These are phyloP conservation scores for Gobionotothen gibberifrons DNA, from an alignment of 2,797 vertebrate genomes.

Conservation along the genomic window DNA sequence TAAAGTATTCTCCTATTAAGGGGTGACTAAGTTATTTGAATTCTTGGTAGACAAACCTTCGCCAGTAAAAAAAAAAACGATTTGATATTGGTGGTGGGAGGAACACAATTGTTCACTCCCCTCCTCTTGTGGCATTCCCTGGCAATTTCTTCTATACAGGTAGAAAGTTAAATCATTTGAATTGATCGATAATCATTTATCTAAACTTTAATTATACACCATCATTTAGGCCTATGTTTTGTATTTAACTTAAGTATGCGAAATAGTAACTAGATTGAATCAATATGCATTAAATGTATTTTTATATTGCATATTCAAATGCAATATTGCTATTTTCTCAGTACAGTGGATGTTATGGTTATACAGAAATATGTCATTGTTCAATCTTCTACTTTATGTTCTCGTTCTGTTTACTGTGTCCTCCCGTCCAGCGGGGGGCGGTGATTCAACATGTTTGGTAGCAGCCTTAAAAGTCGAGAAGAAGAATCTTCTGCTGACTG, in stretches of 20 bases:
- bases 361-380: background rate
- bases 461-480: background rate
- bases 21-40: too few relatives aligned
- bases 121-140: too few relatives aligned
- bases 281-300: background rate
- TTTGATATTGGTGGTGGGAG: too few relatives aligned
- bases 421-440: constrained; percentile 4
- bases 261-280: background rate
- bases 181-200: too few relatives aligned
- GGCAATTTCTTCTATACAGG: too few relatives aligned
- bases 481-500: background rate
- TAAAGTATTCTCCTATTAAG: too few relatives aligned
- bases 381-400: background rate
- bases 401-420: background rate
- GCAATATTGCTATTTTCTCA: background rate
- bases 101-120: too few relatives aligned
- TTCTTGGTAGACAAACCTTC: too few relatives aligned
- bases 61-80: too few relatives aligned
- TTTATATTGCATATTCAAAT: background rate
- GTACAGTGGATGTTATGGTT: background rate
- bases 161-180: too few relatives aligned
- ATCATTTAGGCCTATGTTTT: background rate
- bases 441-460: background rate
- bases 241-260: background rate
- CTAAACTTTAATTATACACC: background rate